These are phyloP conservation scores for Trichopoda pennipes DNA, from an alignment of 2,888 invertebrate genomes.

Conservation along the genomic window DNA sequence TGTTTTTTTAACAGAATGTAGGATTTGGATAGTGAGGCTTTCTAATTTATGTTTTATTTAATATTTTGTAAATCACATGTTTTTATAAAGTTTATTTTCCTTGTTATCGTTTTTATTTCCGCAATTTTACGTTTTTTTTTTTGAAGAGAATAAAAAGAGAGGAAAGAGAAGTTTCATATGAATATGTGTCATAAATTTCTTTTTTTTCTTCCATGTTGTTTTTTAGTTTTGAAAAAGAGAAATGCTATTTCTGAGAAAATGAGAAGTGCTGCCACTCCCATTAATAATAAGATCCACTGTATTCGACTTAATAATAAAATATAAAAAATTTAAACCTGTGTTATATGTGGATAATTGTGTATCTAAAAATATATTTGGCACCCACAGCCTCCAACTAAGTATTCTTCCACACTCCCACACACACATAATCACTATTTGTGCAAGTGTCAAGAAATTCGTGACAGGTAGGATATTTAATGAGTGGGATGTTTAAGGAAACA, in stretches of 20 bases:
- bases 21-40: no score
- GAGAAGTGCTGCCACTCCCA: no score
- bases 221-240: not conserved
- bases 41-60: no score
- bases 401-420: no score
- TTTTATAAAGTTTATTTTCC: not conserved
- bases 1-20: no score
- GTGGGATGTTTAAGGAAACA: not conserved
- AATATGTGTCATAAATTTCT: no score
- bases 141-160: not conserved
- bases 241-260: not conserved
- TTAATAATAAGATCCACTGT: not conserved
- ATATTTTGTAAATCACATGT: not conserved
- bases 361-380: conserved; percentile 19
- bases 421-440: no score
- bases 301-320: not conserved
- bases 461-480: conserved; percentile 12
- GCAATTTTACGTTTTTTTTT: conserved; percentile 35
- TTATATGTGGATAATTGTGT: conserved; percentile 25
- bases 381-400: not conserved
- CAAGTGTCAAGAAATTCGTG: not conserved
- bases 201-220: no score
- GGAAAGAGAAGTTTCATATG: no score
- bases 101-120: conserved; percentile 58
- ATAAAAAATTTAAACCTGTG: not conserved